Evolutionary conservation across 2,797 vertebrate genomes (phyloP), one percentile per base, ranked within the genome.

Genomic region (Oryzias sinensis): DNA sequence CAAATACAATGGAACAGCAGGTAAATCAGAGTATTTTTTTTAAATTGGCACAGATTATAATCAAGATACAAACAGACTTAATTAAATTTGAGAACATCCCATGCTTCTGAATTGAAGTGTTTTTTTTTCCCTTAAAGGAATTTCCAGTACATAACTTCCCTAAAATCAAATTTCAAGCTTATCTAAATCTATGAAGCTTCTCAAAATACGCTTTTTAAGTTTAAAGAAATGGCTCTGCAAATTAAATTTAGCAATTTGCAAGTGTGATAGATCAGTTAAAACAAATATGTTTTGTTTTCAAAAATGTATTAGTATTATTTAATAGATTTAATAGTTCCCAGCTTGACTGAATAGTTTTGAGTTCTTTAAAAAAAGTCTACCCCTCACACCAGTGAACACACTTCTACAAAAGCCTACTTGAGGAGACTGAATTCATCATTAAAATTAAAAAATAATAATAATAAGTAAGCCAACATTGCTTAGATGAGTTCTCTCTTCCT

Each of bases 71-170:
- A 55, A 59, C 53, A 66, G 72, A 62, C 61, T 33, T 60, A 59
- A 53, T 44, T 75, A 58, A 45, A 64, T 74, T 48, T 52, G 42
- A 72, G 79, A 78, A 77, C 59, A 58, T 59, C 53, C 44, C 27
- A 40, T 53, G 49, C 49, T 62, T 45, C 52, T 54, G 27, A 40
- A 49, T 37, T 37, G 9, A 11, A 37, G 33, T 37, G 9, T 5
- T 48, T 49, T 58, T 17, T 55, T 41, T 49, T 57, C 45, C 53
- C 72, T 77, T 56, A 59, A 70, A 74, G 68, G 55, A 68, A 76
- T 68, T 59, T 48, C 43, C 47, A 42, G 43, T 46, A 82, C 76
- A 87, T 77, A 76, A 77, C 62, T 87, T 80, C 70, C 71, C 68
- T 33, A 66, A 82, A 74, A 69, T 63, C 70, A 68, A 49, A 81